Evolutionary conservation across 2,797 vertebrate species (phyloP), one percentile per base, ranked within the genome.

Genomic region (Oceanodroma leucorhoa): DNA sequence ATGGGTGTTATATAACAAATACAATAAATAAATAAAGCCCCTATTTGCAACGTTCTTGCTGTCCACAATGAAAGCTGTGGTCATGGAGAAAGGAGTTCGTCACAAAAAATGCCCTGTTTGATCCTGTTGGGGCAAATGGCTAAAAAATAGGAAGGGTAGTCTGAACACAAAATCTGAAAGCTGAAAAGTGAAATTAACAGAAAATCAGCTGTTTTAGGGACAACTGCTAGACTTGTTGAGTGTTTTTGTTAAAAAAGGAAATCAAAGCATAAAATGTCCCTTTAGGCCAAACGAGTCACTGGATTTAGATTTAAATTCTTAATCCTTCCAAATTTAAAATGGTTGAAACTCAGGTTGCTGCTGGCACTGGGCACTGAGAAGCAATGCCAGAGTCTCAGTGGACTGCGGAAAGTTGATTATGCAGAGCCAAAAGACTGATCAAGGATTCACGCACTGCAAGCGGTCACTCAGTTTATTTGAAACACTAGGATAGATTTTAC

Each of bases 1-100:
- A 92, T 85, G 94, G 84, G 91, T 96, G 95, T 96, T 97, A 96
- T 94, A 93, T 97, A 97, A 97, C 90, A 96, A 96, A 93, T 96
- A 96, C 91, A 97, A 95, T 95, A 96, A 96, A 96, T 96, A 97
- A 97, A 95, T 94, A 95, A 94, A 92, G 83, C 53, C 72, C 61
- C 38, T 92, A 83, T 95, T 97, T 93, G 92, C 88, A 94, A 77
- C 9, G 2, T 95, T 93, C 88, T 95, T 90, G 90, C 91, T 89
- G 89, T 92, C 72, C 82, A 75, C 48, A 71, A 76, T 93, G 93
- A 97, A 96, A 95, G 90, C 94, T 95, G 95, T 97, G 96, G 93
- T 94, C 96, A 97, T 97, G 95, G 95, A 96, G 95, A 97, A 95
- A 87, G 61, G 78, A 93, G 69, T 64, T 89, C 87, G 23, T 89